Conservation (phyloP, 2,888 invertebrate genomes). For the Sympetrum striolatum region DNA sequence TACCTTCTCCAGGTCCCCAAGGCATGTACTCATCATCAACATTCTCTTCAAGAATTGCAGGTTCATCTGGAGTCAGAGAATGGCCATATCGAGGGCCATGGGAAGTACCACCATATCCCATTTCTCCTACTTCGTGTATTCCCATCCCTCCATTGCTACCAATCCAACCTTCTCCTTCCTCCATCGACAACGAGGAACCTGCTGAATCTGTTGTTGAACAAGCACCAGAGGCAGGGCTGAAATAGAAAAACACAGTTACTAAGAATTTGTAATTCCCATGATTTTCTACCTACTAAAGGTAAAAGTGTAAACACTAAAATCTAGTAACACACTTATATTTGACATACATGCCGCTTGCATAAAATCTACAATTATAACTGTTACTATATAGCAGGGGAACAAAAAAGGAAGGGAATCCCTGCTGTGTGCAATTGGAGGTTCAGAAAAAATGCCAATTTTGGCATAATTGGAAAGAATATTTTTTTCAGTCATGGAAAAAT, state of each 20-base stretch:
- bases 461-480: no score
- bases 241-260: conserved; percentile 2
- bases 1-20: conserved; percentile 51
- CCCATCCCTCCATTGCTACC: conserved; percentile 53
- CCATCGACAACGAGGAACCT: conserved; percentile 72
- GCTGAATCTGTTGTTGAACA: conserved; percentile 70
- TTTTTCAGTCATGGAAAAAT: no score
- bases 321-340: no score
- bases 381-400: no score
- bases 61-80: conserved; percentile 69
- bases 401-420: no score
- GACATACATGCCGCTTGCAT: no score
- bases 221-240: conserved; percentile 67
- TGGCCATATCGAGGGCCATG: conserved; percentile 59
- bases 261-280: no score
- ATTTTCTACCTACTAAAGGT: no score
- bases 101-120: conserved; percentile 41
- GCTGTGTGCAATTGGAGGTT: no score
- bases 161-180: conserved; percentile 63
- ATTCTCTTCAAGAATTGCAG: conserved; percentile 70
- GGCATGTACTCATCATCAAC: conserved; percentile 63
- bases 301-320: no score
- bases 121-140: conserved; percentile 51
- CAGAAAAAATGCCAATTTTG: no score
- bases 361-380: no score